phyloP scores from a whole-genome alignment of 2,888 invertebrate species.

The Caenorhabditis plicata region DNA sequence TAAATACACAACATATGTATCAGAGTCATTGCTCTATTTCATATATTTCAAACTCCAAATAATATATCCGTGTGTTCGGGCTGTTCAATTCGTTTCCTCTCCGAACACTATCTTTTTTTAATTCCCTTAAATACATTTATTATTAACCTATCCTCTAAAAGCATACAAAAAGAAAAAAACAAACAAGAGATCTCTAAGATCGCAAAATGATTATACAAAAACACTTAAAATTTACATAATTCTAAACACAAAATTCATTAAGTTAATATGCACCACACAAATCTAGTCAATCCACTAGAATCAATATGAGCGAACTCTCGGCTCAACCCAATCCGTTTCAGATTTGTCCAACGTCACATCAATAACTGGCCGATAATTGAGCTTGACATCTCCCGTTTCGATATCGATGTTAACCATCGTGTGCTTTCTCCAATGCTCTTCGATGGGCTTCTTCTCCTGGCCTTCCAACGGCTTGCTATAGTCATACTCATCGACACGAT shows the following conservation, averaged over 20 bases:
- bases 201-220: not conserved
- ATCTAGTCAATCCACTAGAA: not conserved
- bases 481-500: slow-evolving; percentile 86
- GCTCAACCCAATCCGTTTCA: slow-evolving; percentile 85
- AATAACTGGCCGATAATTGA: slow-evolving; percentile 89
- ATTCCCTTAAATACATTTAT: too few relatives aligned
- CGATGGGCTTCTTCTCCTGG: slow-evolving; percentile 75
- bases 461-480: slow-evolving; percentile 86
- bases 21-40: too few relatives aligned
- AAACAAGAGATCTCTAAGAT: not conserved
- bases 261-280: too few relatives aligned
- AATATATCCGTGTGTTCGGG: too few relatives aligned
- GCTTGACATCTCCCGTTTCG: slow-evolving; percentile 75
- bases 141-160: too few relatives aligned
- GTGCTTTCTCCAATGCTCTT: slow-evolving; percentile 97
- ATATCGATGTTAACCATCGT: slow-evolving; percentile 79
- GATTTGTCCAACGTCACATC: slow-evolving; percentile 82
- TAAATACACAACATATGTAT: too few relatives aligned
- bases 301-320: slow-evolving; percentile 88
- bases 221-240: not conserved
- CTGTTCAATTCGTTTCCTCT: too few relatives aligned
- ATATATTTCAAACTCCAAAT: too few relatives aligned
- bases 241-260: not conserved
- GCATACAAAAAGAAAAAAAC: slow-evolving; percentile 4
- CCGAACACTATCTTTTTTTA: too few relatives aligned